A percentile compares a stretch with the other conserved stretches of the same genome.
Conservation (phyloP, 2,113 vertebrate genomes). For the Tetrax tetrax region DNA sequence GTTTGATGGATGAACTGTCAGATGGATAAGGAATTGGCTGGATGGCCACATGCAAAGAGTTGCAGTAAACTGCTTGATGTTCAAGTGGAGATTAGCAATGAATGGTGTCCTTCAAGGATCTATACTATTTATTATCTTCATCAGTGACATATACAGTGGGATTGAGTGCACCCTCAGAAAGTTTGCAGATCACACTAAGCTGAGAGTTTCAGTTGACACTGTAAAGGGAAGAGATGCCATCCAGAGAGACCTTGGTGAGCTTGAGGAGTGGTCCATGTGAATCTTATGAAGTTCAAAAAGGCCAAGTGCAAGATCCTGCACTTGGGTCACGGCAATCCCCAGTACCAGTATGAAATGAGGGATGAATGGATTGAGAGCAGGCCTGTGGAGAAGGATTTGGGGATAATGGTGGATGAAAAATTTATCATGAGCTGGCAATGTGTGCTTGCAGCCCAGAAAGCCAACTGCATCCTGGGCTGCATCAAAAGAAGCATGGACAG, state of each 20-base stretch:
- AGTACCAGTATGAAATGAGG: background rate
- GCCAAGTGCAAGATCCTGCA: background rate
- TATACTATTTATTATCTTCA: background rate
- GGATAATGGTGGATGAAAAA: too few relatives aligned
- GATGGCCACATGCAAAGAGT: background rate
- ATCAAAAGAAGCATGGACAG: background rate
- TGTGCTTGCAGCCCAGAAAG: background rate
- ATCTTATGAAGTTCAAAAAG: background rate
- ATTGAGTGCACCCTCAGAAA: background rate
- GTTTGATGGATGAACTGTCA: background rate
- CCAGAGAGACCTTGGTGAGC: background rate
- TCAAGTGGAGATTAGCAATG: background rate
- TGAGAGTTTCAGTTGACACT: rapidly evolving
- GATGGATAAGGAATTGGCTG: background rate
- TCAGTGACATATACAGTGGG: background rate
- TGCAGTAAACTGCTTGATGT: background rate
- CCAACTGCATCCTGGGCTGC: background rate
- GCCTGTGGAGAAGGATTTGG: background rate
- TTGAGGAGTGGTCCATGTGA: background rate
- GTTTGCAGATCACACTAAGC: background rate
- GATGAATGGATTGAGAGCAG: background rate
- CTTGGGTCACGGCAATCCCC: background rate
- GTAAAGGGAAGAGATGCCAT: background rate
- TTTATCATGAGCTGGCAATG: background rate
- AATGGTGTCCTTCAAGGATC: background rate